These are phyloP conservation scores for Aldabrachelys gigantea DNA, from an alignment of 2,113 vertebrate species.

Conservation along the genomic window DNA sequence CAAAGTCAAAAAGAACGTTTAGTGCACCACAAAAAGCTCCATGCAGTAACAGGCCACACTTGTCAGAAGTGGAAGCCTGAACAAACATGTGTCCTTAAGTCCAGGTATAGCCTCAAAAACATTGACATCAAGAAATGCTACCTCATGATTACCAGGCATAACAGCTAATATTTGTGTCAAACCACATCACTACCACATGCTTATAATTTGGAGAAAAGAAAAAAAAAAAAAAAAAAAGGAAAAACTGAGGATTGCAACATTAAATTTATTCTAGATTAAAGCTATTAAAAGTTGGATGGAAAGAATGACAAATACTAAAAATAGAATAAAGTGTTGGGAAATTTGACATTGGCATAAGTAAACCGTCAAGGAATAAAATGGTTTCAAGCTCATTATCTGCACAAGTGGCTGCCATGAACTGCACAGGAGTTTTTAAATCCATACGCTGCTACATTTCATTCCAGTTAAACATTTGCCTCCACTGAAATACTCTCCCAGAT, in stretches of 20 bases:
- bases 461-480: not conserved
- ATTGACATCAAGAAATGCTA: not conserved
- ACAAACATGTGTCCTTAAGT: not conserved
- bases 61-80: not conserved
- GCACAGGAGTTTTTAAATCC: not conserved
- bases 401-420: not conserved
- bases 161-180: not conserved
- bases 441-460: not conserved
- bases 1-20: not conserved
- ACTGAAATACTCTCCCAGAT: not conserved
- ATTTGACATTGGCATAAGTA: not conserved
- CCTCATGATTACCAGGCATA: not conserved
- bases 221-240: not conserved
- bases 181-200: not conserved
- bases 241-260: not conserved
- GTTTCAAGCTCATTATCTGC: not conserved
- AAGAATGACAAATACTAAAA: constrained; percentile 6
- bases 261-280: not conserved
- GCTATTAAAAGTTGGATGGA: constrained; percentile 15
- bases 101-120: not conserved
- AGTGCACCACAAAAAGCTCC: not conserved
- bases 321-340: constrained; percentile 6
- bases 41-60: not conserved
- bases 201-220: not conserved
- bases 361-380: not conserved